Conservation (phyloP, 2,888 invertebrate genomes). For the Lamellibrachia columna region DNA sequence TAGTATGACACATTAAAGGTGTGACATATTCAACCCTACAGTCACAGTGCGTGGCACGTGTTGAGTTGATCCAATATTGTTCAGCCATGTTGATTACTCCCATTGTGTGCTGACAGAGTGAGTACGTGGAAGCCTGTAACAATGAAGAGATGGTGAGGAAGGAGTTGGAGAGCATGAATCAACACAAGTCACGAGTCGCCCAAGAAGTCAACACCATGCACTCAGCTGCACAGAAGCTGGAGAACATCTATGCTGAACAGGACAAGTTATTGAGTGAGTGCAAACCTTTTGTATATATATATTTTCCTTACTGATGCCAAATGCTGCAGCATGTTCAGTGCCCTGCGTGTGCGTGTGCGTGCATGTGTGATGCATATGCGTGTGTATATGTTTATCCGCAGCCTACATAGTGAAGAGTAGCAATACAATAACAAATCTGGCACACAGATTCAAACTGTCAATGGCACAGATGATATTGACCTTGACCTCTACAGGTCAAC, state of each 20-base stretch:
- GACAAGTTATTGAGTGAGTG: constrained; percentile 67
- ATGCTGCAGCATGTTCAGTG: background rate
- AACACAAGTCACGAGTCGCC: constrained; percentile 57
- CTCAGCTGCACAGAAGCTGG: constrained; percentile 62
- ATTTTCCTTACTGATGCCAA: background rate
- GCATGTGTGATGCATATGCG: background rate
- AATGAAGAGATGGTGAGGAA: constrained; percentile 65
- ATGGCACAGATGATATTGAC: background rate
- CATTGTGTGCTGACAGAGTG: constrained; percentile 53
- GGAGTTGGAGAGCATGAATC: constrained; percentile 60
- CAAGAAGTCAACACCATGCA: constrained; percentile 60
- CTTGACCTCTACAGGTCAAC: background rate
- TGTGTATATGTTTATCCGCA: background rate
- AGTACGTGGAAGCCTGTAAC: constrained; percentile 66
- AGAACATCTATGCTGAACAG: constrained; percentile 65
- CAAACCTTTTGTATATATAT: background rate
- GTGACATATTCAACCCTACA: too few relatives aligned
- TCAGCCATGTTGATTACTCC: background rate
- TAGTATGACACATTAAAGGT: too few relatives aligned
- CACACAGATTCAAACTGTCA: background rate
- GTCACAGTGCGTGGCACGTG: constrained; percentile 46
- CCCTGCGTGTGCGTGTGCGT: background rate
- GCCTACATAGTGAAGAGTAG: background rate
- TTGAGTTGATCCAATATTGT: background rate
- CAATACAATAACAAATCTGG: background rate